Conservation (phyloP, 2,888 invertebrate species). For the Acrocyrtus sp. region DNA sequence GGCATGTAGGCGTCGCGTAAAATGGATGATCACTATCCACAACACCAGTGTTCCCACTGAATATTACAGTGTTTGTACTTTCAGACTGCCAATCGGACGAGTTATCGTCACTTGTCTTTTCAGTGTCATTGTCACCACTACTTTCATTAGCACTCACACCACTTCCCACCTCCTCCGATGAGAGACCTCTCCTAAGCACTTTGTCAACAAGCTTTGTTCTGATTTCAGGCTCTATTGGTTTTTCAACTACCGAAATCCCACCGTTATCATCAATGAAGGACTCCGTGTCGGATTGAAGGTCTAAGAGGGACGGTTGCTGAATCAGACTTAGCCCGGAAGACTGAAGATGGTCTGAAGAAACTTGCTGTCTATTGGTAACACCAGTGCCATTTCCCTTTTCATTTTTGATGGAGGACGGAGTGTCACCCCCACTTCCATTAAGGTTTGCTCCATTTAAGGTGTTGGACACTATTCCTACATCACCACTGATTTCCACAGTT, state of each 20-base stretch:
- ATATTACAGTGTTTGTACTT: slow-evolving; percentile 59
- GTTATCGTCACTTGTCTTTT: slow-evolving; percentile 49
- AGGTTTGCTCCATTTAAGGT: slow-evolving; percentile 28
- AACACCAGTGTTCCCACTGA: slow-evolving; percentile 51
- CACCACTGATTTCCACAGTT: slow-evolving; percentile 58
- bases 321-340: slow-evolving; percentile 49
- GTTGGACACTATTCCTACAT: slow-evolving; percentile 56
- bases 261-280: slow-evolving; percentile 3
- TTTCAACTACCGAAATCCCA: not conserved
- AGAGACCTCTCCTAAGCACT: slow-evolving; percentile 3
- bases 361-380: not conserved
- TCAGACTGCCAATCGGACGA: slow-evolving; percentile 58
- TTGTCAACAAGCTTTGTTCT: slow-evolving; percentile 22
- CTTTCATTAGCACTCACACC: slow-evolving; percentile 50
- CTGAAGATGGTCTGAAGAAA: slow-evolving; percentile 43
- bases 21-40: no score
- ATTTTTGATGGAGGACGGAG: not conserved
- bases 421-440: not conserved
- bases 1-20: slow-evolving; percentile 17
- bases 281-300: slow-evolving; percentile 11
- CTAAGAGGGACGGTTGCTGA: slow-evolving; percentile 24
- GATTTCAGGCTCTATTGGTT: slow-evolving; percentile 38
- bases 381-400: not conserved
- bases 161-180: slow-evolving; percentile 25
- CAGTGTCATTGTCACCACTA: slow-evolving; percentile 49